Evolutionary conservation across 2,888 invertebrate species (phyloP), one percentile per base, ranked within the genome.

Genomic region (Xestia xanthographa): DNA sequence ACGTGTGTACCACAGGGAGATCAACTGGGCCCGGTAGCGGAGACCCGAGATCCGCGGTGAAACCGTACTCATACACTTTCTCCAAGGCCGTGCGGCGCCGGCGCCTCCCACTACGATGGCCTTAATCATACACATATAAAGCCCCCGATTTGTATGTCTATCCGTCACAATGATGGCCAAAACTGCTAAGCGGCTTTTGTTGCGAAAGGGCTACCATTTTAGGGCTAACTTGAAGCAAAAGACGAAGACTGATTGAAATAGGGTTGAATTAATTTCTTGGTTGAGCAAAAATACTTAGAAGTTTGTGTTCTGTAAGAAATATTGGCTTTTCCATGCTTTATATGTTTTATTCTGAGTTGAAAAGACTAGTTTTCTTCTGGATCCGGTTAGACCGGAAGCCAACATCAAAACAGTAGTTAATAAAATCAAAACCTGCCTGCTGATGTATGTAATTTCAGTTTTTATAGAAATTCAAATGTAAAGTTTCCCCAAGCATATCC

Each of bases 31-130:
- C 79, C 81, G 72, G 77, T 84, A 80, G 87, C 77, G 74, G 75
- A 80, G 87, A 79, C 71, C 85, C 81, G 79, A 90, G 89, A 91
- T 90, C 89, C 89, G 92, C 87, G 91, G 95, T 92, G 94, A 94
- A 94, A 94, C 94, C 91, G 88, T 87, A 85, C 88, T 87, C 89
- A 79, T 90, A 89, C 90, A 95, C 95, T 95, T 95, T 95, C 95
- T 92, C 95, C 94, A 95, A 95, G 94, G 93, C 95, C 93, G 91
- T 90, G 86, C 90, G 94, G 93, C 92, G 92, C 91, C 91, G 85
- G 85, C 87, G 86, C 87, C 90, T 87, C 87, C 91, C 90, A 88
- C 92, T 77, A 87, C 63, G 0, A 29, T 79, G 26, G 50, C 80
- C 78, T 80, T 82, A 76, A 86, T 85, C 69, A 80, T 79, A 80